phyloP scores from a whole-genome alignment of 2,797 vertebrate species.

The Pantherophis vulpinus region DNA sequence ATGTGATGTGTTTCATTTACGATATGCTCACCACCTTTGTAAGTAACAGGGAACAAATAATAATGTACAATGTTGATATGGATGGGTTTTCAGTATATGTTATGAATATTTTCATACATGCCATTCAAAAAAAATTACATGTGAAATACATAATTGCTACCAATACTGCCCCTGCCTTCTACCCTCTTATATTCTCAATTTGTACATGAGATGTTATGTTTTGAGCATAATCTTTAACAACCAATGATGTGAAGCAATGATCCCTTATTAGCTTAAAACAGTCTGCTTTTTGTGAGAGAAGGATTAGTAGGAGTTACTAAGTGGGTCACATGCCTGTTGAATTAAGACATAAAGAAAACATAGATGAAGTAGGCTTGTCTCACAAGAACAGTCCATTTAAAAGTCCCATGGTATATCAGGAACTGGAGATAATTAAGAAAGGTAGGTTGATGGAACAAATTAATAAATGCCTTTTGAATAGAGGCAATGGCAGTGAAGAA shows the following conservation, averaged over 20 bases:
- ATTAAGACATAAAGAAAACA: not conserved
- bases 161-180: not conserved
- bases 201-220: not conserved
- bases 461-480: not conserved
- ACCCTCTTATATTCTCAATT: not conserved
- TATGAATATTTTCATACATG: not conserved
- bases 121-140: not conserved
- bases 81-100: not conserved
- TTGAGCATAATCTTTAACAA: not conserved
- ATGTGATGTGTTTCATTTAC: slow-evolving; percentile 88
- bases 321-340: not conserved
- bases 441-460: not conserved
- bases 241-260: not conserved
- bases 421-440: not conserved
- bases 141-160: not conserved
- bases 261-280: not conserved
- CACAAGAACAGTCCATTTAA: not conserved
- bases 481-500: not conserved
- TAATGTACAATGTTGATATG: not conserved
- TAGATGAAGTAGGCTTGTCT: not conserved
- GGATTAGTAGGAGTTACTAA: not conserved
- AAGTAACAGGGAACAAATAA: slow-evolving; percentile 64
- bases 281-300: not conserved
- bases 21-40: slow-evolving; percentile 89
- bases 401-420: not conserved